Conservation (phyloP, 2,888 invertebrate genomes). For the Ophion costatus region DNA sequence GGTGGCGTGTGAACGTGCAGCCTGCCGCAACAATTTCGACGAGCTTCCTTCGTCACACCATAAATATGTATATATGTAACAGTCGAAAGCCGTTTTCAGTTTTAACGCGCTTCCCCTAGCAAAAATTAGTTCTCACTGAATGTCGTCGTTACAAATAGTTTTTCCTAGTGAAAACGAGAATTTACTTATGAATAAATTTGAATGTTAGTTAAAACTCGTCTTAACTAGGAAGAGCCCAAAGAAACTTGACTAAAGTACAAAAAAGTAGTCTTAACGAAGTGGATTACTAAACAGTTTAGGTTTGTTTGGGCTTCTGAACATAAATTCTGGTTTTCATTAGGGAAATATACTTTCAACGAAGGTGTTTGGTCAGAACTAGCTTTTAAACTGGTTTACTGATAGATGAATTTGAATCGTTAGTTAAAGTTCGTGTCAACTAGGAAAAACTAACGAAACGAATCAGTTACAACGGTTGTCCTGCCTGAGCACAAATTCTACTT, state of each 20-base stretch:
- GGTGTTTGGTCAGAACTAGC: background rate
- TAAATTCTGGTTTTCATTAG: background rate
- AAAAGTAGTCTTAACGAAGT: background rate
- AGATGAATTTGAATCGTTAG: too few relatives aligned
- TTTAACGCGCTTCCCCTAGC: background rate
- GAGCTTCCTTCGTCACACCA: conserved; percentile 2
- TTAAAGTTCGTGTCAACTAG: too few relatives aligned
- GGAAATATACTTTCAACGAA: background rate
- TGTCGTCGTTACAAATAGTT: too few relatives aligned
- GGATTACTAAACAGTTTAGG: background rate
- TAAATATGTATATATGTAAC: background rate
- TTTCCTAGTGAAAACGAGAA: background rate
- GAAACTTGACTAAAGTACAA: background rate
- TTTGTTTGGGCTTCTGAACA: background rate
- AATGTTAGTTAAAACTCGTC: background rate
- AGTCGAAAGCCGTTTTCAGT: background rate
- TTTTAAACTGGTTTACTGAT: background rate
- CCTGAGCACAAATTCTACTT: too few relatives aligned
- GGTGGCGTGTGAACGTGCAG: background rate
- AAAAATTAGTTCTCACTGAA: background rate
- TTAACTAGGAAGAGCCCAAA: background rate
- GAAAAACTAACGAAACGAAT: too few relatives aligned
- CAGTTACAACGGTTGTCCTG: too few relatives aligned
- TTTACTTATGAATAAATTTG: background rate
- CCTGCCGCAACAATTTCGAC: conserved; percentile 2